Evolutionary conservation across 2,797 vertebrate species (phyloP), one percentile per base, ranked within the genome.

Genomic region (Siniperca undulata): DNA sequence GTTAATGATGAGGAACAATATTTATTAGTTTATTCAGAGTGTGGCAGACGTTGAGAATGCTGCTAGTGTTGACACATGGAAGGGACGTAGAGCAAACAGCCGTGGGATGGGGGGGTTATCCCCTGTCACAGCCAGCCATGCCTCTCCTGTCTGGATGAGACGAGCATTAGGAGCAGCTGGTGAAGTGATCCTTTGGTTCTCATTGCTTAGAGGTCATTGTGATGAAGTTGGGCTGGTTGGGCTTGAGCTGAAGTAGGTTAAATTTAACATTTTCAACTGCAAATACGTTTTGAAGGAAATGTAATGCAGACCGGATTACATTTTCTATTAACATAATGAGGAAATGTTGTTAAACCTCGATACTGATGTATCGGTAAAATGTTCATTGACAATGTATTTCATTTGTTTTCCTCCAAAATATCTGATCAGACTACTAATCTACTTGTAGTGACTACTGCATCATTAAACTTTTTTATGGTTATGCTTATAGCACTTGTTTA

Each of bases 21-120:
- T 86, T 68, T 84, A 84, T 78, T 78, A 82, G 70, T 82, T 85
- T 84, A 72, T 72, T 79, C 40, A 56, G 38, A 80, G 78, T 42
- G 48, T 81, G 67, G 58, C 48, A 24, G 24, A 61, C 59, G 72
- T 69, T 69, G 16, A 60, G 44, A 50, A 61, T 22, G 59, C 38
- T 53, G 19, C 66, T 44, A 1, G 27, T 58, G 71, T 82, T 84
- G 76, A 84, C 71, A 68, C 56, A 61, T 27, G 44, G 50, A 79
- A 30, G 48, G 19, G 44, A 60, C 4, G 0, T 12, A 17, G 56
- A 71, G 64, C 59, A 77, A 83, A 70, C 65, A 74, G 66, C 59
- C n/a, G 5, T 46, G 77, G n/a, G 13, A 13, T 3, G 13, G 3
- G 55, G 62, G 34, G 60, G 12, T 82, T 77, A 52, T 42, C 38